Conservation (phyloP, 2,888 invertebrate species). For the Aproaerema taeniolella region DNA sequence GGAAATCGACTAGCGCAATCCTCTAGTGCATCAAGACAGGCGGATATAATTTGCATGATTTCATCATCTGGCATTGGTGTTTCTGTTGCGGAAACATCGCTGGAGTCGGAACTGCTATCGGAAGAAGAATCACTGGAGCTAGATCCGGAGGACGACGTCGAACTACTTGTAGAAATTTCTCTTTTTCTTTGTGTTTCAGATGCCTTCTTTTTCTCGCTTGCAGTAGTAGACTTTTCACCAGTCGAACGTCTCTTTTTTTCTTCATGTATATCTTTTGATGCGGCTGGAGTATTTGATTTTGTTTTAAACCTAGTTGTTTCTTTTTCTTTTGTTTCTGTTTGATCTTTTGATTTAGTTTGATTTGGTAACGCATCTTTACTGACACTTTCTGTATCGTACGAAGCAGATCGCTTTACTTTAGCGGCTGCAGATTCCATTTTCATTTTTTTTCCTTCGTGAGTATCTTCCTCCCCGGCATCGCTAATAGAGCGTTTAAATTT, state of each 20-base stretch:
- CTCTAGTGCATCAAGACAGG: conserved; percentile 87
- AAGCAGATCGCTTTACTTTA: conserved; percentile 63
- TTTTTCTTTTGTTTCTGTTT: neutral
- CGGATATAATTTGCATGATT: conserved; percentile 78
- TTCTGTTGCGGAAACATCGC: conserved; percentile 59
- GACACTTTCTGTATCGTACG: conserved; percentile 59
- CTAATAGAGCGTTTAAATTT: conserved; percentile 68
- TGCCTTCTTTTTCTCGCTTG: conserved; percentile 1
- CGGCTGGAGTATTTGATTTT: neutral
- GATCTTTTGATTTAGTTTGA: neutral
- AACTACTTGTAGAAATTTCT: conserved; percentile 56
- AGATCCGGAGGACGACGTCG: conserved; percentile 67
- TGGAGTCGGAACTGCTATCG: conserved; percentile 71
- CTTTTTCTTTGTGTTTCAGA: conserved; percentile 41
- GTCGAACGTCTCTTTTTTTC: neutral
- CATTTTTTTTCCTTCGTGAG: conserved; percentile 53
- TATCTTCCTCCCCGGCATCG: conserved; percentile 65
- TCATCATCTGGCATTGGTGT: conserved; percentile 69
- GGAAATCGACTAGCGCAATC: conserved; percentile 91
- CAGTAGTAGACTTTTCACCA: conserved; percentile 15
- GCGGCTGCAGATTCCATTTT: conserved; percentile 64
- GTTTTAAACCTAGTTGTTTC: neutral
- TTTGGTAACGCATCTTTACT: conserved; percentile 31
- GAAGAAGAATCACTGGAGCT: conserved; percentile 77
- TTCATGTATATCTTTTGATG: conserved; percentile 16